These are phyloP conservation scores for Pseudanteris insignis DNA, from an alignment of 2,888 invertebrate species.

Conservation along the genomic window DNA sequence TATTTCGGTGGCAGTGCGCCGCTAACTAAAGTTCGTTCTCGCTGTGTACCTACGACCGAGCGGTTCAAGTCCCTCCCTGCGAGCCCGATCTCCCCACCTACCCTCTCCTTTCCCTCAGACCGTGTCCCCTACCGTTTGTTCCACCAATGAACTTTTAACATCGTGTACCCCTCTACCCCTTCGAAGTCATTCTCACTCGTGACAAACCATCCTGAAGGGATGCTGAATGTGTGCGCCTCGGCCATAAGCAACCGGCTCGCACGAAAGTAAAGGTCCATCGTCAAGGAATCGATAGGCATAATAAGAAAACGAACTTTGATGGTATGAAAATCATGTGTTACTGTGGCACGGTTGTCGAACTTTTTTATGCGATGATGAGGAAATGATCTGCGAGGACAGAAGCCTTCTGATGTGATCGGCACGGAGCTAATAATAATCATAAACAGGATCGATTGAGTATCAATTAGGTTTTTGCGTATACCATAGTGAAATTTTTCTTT, in stretches of 20 bases:
- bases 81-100: constrained; percentile 44
- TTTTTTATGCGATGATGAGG: neutral
- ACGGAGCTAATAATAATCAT: too few species aligned
- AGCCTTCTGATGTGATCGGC: too few species aligned
- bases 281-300: constrained; percentile 23
- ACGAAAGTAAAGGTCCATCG: constrained; percentile 29
- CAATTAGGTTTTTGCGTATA: too few species aligned
- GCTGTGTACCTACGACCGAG: constrained; percentile 53
- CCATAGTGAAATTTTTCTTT: too few species aligned
- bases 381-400: too few species aligned
- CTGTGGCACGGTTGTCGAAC: constrained; percentile 9
- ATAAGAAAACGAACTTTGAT: constrained; percentile 31
- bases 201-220: constrained; percentile 43
- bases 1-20: constrained; percentile 60
- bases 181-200: constrained; percentile 38
- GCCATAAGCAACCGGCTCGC: constrained; percentile 33
- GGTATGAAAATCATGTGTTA: constrained; percentile 36
- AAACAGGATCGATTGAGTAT: too few species aligned
- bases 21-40: constrained; percentile 61
- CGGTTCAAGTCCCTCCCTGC: constrained; percentile 54
- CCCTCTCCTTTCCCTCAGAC: constrained; percentile 35
- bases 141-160: constrained; percentile 44
- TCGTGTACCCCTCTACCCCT: constrained; percentile 38
- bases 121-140: constrained; percentile 45
- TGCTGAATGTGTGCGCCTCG: constrained; percentile 29